Evolutionary conservation across 2,113 vertebrate species (phyloP).

Genomic region (Crotophaga sulcirostris): DNA sequence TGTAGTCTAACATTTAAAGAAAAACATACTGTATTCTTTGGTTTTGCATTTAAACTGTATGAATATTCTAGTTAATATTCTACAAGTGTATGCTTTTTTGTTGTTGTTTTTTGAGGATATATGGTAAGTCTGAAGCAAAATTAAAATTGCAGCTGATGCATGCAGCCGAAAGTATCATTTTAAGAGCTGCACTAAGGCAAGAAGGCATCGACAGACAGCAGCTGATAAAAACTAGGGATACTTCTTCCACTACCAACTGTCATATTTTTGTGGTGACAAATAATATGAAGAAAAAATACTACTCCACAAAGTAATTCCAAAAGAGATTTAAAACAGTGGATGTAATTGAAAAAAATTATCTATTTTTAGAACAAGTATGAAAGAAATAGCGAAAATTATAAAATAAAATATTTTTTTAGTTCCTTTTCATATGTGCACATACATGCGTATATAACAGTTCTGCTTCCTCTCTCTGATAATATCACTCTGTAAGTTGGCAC

Average conservation of each 20-base stretch:
- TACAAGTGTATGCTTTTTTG: neutral
- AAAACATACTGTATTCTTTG: neutral
- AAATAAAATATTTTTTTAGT: neutral
- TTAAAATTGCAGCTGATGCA: slow-evolving; percentile 7
- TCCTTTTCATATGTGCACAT: neutral
- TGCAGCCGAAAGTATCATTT: neutral
- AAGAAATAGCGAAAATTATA: neutral
- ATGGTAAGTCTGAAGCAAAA: neutral
- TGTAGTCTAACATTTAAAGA: neutral
- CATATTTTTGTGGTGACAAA: neutral
- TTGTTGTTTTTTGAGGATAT: neutral
- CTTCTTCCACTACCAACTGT: neutral
- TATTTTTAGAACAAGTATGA: neutral
- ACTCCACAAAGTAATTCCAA: neutral
- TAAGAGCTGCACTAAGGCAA: neutral
- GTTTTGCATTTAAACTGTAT: neutral
- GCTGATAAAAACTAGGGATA: neutral
- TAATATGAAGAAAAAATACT: neutral
- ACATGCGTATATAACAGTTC: neutral
- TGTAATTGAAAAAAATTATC: neutral
- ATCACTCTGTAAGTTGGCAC: slow-evolving; percentile 25
- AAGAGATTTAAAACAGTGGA: neutral
- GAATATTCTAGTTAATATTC: neutral
- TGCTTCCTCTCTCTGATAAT: neutral
- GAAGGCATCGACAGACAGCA: neutral